Conservation (phyloP, 2,797 vertebrate species). For the Trachurus trachurus region DNA sequence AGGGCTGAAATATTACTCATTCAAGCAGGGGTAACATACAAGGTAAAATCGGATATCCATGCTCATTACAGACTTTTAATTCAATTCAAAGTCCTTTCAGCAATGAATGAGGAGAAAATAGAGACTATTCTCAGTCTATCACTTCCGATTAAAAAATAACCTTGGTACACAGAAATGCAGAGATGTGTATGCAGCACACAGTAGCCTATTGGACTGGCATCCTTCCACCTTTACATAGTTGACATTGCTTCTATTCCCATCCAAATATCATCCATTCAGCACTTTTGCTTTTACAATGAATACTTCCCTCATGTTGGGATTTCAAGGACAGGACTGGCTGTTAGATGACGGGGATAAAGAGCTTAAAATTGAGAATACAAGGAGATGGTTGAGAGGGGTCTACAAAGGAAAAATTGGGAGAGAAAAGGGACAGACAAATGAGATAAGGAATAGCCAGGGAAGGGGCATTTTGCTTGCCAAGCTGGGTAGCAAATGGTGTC, state of each 20-base stretch:
- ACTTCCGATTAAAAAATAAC: slow-evolving; percentile 26
- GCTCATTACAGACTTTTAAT: not conserved
- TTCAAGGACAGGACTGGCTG: slow-evolving; percentile 60
- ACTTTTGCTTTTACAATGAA: slow-evolving; percentile 58
- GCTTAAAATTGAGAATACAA: slow-evolving; percentile 39
- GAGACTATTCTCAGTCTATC: not conserved
- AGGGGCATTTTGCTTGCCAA: slow-evolving; percentile 4
- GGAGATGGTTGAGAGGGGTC: slow-evolving; percentile 2
- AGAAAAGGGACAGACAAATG: slow-evolving; percentile 17
- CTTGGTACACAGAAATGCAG: not conserved
- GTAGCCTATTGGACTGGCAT: no score
- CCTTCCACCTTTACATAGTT: slow-evolving; percentile 31
- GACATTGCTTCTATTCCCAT: slow-evolving; percentile 24
- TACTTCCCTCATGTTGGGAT: slow-evolving; percentile 45
- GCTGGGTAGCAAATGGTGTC: slow-evolving; percentile 29
- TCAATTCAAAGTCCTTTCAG: not conserved
- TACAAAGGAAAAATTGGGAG: not conserved
- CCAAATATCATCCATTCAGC: slow-evolving; percentile 63
- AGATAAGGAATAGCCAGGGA: slow-evolving; percentile 19
- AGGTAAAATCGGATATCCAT: not conserved
- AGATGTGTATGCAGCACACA: not conserved
- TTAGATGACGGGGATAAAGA: slow-evolving; percentile 55
- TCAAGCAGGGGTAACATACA: not conserved
- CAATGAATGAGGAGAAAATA: slow-evolving; percentile 2
- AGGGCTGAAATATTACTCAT: no score